These are phyloP conservation scores for Labia minor DNA, from an alignment of 2,888 invertebrate genomes.

Conservation along the genomic window DNA sequence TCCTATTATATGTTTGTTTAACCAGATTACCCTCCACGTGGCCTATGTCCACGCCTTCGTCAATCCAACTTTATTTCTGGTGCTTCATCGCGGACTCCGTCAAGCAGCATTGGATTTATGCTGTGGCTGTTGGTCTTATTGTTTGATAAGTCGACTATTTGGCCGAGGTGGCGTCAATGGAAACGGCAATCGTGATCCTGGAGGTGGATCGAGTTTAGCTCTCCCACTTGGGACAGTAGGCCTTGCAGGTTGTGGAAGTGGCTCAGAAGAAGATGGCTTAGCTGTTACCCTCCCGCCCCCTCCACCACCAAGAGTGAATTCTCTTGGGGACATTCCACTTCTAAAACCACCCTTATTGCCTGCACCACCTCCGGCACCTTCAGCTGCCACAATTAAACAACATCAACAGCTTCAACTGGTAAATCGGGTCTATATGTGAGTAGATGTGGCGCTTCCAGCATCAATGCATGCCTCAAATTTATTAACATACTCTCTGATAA, in stretches of 20 bases:
- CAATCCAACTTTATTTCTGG: conserved; percentile 68
- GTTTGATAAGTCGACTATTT: conserved; percentile 35
- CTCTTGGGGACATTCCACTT: conserved; percentile 28
- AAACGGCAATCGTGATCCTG: conserved; percentile 35
- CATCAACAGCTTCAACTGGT: conserved; percentile 33
- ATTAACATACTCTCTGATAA: too few relatives aligned
- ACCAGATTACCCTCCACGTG: conserved; percentile 74
- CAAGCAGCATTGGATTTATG: conserved; percentile 61
- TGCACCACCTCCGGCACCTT: neutral
- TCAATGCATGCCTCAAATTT: too few relatives aligned
- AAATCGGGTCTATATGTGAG: conserved; percentile 46
- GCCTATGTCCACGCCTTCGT: conserved; percentile 79
- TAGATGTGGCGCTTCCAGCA: conserved; percentile 29
- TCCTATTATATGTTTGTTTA: too few relatives aligned
- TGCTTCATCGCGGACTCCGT: conserved; percentile 62
- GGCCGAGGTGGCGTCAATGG: neutral
- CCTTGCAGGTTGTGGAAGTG: conserved; percentile 34
- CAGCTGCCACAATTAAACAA: neutral
- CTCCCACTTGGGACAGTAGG: conserved; percentile 39
- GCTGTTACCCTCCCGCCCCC: conserved; percentile 23
- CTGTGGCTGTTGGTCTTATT: conserved; percentile 60
- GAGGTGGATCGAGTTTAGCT: conserved; percentile 37
- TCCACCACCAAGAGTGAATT: conserved; percentile 20
- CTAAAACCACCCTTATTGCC: conserved; percentile 25
- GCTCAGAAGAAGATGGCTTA: conserved; percentile 36